Conservation (phyloP, 2,888 invertebrate genomes). For the Synergus itoensis region DNA sequence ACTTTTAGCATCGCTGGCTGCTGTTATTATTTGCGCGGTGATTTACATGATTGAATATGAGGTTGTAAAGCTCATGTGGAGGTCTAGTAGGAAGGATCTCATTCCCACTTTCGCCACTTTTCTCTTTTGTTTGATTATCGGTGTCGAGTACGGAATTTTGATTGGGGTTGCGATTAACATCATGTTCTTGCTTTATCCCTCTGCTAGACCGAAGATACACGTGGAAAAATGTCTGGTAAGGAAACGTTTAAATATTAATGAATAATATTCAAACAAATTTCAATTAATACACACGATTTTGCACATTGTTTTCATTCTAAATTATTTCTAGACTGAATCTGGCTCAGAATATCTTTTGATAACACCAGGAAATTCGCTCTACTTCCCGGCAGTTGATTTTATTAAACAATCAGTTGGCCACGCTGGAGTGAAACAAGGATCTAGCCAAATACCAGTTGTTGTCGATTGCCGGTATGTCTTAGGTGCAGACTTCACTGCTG, state of each 20-base stretch:
- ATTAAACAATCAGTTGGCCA: conserved; percentile 88
- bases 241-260: conserved; percentile 45
- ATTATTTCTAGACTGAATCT: conserved; percentile 81
- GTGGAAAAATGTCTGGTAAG: conserved; percentile 86
- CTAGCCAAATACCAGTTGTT: conserved; percentile 86
- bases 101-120: conserved; percentile 92
- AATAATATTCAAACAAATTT: neutral
- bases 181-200: conserved; percentile 88
- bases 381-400: conserved; percentile 92
- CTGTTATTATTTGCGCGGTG: conserved; percentile 96
- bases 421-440: conserved; percentile 85
- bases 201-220: conserved; percentile 87
- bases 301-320: neutral
- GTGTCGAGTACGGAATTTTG: conserved; percentile 92
- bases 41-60: conserved; percentile 97
- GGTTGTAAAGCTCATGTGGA: conserved; percentile 92
- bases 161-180: conserved; percentile 90
- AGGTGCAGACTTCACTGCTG: conserved; percentile 92
- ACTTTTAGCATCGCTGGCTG: conserved; percentile 86
- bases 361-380: conserved; percentile 89
- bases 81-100: conserved; percentile 88
- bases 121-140: conserved; percentile 87
- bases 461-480: conserved; percentile 90
- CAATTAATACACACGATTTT: neutral
- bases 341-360: conserved; percentile 87